phyloP scores from a whole-genome alignment of 2,888 invertebrate species.

The Carpatolechia fugitivella region DNA sequence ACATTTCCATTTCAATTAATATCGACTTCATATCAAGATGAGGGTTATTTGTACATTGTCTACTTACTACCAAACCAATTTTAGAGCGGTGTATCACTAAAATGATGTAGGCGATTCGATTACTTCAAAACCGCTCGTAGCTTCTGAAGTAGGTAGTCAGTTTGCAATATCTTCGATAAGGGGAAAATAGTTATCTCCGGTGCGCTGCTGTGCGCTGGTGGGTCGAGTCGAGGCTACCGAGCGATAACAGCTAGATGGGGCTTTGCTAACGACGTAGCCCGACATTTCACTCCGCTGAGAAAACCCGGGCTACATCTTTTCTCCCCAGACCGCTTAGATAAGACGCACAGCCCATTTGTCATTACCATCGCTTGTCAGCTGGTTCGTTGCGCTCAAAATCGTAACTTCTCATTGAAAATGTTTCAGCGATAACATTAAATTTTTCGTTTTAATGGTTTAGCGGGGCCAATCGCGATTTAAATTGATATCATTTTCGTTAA shows the following conservation, averaged over 20 bases:
- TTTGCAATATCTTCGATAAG: conserved; percentile 41
- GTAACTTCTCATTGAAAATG: conserved; percentile 27
- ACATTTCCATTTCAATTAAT: background rate
- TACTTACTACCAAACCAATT: background rate
- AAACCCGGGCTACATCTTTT: conserved; percentile 51
- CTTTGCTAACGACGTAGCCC: conserved; percentile 54
- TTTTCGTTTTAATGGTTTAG: background rate
- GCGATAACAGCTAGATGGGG: conserved; percentile 52
- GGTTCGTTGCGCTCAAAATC: conserved; percentile 38
- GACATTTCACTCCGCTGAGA: conserved; percentile 52
- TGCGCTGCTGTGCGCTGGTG: conserved; percentile 31
- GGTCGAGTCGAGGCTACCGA: conserved; percentile 37
- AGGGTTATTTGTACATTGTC: background rate
- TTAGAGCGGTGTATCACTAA: background rate
- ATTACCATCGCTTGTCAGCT: conserved; percentile 52
- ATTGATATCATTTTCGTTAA: background rate
- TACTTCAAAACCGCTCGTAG: background rate
- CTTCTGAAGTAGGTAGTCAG: conserved; percentile 25
- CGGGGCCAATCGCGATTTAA: conserved; percentile 5
- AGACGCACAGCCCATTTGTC: conserved; percentile 59
- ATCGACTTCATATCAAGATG: background rate
- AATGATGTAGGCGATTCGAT: background rate
- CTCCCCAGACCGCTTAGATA: conserved; percentile 48
- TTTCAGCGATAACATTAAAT: conserved; percentile 15
- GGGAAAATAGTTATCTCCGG: conserved; percentile 48